A percentile compares a stretch with the other conserved stretches of the same genome.
These are phyloP conservation scores for Chalcosyrphus nemorum DNA, from an alignment of 2,888 invertebrate genomes.

Conservation along the genomic window DNA sequence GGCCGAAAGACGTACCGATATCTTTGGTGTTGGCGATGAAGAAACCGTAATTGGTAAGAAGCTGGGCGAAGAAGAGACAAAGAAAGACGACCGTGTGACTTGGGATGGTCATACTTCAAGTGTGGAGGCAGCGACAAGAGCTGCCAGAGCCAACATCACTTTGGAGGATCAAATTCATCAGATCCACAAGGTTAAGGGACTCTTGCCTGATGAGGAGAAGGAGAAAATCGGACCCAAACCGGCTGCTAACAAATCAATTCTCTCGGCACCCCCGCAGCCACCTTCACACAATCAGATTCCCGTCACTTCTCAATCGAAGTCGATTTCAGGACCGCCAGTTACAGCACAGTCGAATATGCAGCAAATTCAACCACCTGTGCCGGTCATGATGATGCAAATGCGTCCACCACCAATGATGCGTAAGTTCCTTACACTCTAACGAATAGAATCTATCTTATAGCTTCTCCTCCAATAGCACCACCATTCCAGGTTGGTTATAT, in stretches of 20 bases:
- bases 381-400: conserved; percentile 82
- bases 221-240: conserved; percentile 98
- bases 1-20: conserved; percentile 99
- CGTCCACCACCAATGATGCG: conserved; percentile 82
- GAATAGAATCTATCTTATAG: no score
- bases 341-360: conserved; percentile 74
- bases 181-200: conserved; percentile 97
- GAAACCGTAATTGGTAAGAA: conserved; percentile 99
- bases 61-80: conserved; percentile 93
- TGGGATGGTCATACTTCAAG: conserved; percentile 99
- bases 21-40: conserved; percentile 99
- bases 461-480: conserved; percentile 78
- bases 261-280: conserved; percentile 80
- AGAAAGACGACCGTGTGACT: conserved; percentile 94
- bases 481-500: conserved; percentile 82
- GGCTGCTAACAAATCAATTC: conserved; percentile 82
- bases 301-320: conserved; percentile 62
- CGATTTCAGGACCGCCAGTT: conserved; percentile 77
- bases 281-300: conserved; percentile 74
- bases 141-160: conserved; percentile 96
- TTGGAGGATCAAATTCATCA: conserved; percentile 98
- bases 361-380: conserved; percentile 78
- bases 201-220: conserved; percentile 97
- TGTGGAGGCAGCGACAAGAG: conserved; percentile 96
- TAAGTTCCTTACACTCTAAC: conserved; percentile 75